Conservation (phyloP, 2,888 invertebrate species). For the Leptinotarsa juncta region DNA sequence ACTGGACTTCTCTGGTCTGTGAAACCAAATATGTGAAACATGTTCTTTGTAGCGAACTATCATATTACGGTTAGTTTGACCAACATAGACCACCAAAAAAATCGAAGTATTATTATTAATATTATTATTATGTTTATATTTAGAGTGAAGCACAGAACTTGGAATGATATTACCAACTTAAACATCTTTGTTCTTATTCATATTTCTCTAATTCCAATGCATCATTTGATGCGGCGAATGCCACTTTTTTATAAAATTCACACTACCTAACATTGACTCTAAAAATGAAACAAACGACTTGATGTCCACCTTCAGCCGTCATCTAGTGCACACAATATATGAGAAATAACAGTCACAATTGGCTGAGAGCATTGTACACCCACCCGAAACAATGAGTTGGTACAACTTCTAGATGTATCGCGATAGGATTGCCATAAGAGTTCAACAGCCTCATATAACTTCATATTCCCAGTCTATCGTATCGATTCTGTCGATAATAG, state of each 20-base stretch:
- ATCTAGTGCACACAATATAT: neutral
- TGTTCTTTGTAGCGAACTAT: too few species aligned
- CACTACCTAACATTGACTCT: neutral
- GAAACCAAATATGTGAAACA: too few species aligned
- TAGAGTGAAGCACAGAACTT: too few species aligned
- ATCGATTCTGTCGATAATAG: constrained; percentile 16
- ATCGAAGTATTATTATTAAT: too few species aligned
- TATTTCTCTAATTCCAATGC: too few species aligned
- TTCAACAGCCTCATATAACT: constrained; percentile 52
- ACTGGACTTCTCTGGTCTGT: too few species aligned
- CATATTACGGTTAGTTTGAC: too few species aligned
- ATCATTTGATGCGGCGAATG: neutral
- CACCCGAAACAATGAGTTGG: constrained; percentile 27
- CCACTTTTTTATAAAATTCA: neutral
- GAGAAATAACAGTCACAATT: constrained; percentile 8
- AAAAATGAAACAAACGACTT: neutral
- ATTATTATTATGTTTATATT: too few species aligned
- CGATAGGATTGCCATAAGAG: constrained; percentile 29
- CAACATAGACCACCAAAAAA: too few species aligned
- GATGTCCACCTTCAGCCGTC: neutral
- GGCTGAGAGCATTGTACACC: constrained; percentile 25
- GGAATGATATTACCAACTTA: too few species aligned
- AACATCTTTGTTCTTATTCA: too few species aligned
- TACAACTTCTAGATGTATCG: constrained; percentile 16
- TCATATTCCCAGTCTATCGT: constrained; percentile 35